A percentile compares a stretch with the other conserved stretches of the same genome.
phyloP scores from a whole-genome alignment of 1,140 invertebrate genomes.

The Thalassaphorura encarpata region DNA sequence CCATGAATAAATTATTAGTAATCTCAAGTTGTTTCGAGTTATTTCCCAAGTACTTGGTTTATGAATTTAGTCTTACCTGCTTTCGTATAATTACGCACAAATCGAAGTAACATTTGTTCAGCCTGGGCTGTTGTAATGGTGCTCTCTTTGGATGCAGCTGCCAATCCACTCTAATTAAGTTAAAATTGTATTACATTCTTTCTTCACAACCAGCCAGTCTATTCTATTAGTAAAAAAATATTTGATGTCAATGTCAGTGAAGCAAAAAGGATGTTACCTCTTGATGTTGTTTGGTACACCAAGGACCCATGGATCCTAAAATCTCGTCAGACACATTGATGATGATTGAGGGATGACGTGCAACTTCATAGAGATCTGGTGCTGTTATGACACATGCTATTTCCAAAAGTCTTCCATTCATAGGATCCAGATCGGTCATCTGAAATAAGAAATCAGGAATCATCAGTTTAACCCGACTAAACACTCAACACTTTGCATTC shows the following conservation, averaged over 20 bases:
- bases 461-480: background rate
- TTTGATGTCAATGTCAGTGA: background rate
- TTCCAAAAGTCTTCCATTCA: conserved; percentile 73
- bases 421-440: conserved; percentile 69
- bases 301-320: conserved; percentile 67
- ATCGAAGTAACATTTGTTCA: conserved; percentile 59
- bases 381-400: conserved; percentile 81
- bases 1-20: conserved; percentile 2
- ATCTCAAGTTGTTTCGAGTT: background rate
- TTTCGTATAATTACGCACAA: conserved; percentile 57
- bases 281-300: conserved; percentile 67
- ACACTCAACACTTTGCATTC: too few species aligned
- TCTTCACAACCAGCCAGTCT: too few species aligned
- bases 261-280: conserved; percentile 39
- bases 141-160: conserved; percentile 56
- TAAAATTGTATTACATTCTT: too few species aligned
- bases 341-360: conserved; percentile 63
- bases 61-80: conserved; percentile 39
- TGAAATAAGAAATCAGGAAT: conserved; percentile 38
- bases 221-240: too few species aligned
- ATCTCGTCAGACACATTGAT: conserved; percentile 66
- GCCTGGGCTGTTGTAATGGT: conserved; percentile 52
- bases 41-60: background rate
- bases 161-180: conserved; percentile 57
- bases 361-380: conserved; percentile 62